Evolutionary conservation across 2,888 invertebrate species (phyloP), one percentile per base, ranked within the genome.

Genomic region (Palloptera scutellata): DNA sequence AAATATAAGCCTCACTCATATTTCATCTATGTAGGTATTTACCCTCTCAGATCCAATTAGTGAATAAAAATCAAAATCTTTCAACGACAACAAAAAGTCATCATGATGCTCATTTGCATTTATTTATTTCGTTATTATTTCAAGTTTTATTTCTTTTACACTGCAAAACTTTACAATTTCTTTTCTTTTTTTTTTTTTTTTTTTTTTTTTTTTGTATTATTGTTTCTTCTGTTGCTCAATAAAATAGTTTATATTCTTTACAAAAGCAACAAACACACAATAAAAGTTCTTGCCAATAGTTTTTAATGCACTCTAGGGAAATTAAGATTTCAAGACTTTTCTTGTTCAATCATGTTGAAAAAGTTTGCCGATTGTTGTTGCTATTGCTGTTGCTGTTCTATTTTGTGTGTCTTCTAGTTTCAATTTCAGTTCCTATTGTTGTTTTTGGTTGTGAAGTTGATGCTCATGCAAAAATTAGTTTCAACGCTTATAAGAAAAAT

Each of bases 271-370:
- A 30, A 30, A 30, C 6, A 30, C 30, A 30, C 2, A 15, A n/a
- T 8, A 48, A 8, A 48, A 48, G 13, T 48, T 48, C 15, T n/a
- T 43, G 58, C 58, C 58, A 58, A 58, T 58, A 58, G 58, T 58
- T 60, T 67, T 67, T 53, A 67, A 64, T 60, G 53, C 63, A 67
- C 67, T 59, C 67, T 40, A 42, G 67, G 67, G 67, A 67, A 67
- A 67, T 67, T 67, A 67, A 60, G 41, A 45, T 63, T 59, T 63
- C 59, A 57, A 63, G n/a, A 53, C 57, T 51, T 54, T 55, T 57
- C 45, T 20, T 54, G 40, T 58, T 61, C 55, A 65, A 55, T 65
- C 60, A 65, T 42, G 54, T 53, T 54, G 42, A n/a, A 43, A 17
- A 43, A 53, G 42, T 48, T 48, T 48, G 13, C n/a, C 48, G 3